phyloP scores from a whole-genome alignment of 2,888 invertebrate species.

The Lepetodrilus schrolli region DNA sequence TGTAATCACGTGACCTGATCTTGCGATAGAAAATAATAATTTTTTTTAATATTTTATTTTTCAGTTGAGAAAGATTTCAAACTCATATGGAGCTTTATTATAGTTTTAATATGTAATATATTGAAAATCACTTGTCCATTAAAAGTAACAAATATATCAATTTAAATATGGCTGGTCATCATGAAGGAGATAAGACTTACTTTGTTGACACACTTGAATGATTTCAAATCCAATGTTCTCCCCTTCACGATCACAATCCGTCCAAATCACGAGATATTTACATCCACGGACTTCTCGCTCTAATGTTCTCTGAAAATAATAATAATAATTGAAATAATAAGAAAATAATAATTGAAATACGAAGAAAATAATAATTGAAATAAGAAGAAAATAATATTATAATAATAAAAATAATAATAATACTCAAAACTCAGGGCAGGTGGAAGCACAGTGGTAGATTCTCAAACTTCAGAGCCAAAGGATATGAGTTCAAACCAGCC shows the following conservation, averaged over 20 bases:
- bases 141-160: background rate
- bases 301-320: slow-evolving; percentile 70
- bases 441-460: no score
- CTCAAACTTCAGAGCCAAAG: no score
- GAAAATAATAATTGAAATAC: background rate
- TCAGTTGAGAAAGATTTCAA: no score
- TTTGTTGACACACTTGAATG: slow-evolving; percentile 87
- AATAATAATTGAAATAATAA: background rate
- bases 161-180: no score
- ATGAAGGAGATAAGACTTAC: slow-evolving; percentile 46
- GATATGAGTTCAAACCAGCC: no score
- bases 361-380: background rate
- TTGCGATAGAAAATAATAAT: no score
- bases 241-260: slow-evolving; percentile 99
- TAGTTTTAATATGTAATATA: background rate
- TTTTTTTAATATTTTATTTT: no score
- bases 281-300: slow-evolving; percentile 76
- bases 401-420: no score
- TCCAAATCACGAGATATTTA: slow-evolving; percentile 92
- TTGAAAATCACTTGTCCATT: background rate
- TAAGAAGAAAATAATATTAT: no score
- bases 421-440: no score
- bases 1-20: no score
- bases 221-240: slow-evolving; percentile 99
- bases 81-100: slow-evolving; percentile 13